Base-by-base conservation (phyloP, 2,113 vertebrate species). In the Tragelaphus strepsiceros region DNA sequence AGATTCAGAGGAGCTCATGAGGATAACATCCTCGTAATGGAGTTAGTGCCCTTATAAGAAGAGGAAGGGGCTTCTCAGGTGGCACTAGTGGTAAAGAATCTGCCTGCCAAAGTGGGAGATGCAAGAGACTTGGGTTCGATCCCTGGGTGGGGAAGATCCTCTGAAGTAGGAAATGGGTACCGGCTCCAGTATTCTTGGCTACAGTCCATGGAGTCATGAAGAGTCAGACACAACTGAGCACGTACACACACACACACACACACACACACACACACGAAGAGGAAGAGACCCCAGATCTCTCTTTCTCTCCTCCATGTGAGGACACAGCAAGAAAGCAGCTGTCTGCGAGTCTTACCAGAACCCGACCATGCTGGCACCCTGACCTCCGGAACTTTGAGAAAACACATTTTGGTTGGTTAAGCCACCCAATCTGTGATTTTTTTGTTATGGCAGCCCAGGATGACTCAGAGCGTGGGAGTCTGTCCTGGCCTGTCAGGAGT, bases 201-300 rank as follows among this genome's bases (percentile, higher is more conserved):
- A 14, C 21, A 43, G 35, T 77, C 71, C 35, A 77, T 14, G 71
- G 67, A 10, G 11, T 77, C 11, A 26, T 35, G 24, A 77, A 77
- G 71, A 39, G 21, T 12, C 11, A 39, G 71, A 77, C 22, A 43
- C 35, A 26, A 24, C 71, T 43, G 71, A 77, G 21, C 21, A 26
- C 5, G 6, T 24, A 22, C 19, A 21, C 19, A 21, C 10, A 0
- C 9, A 0, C 0, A 0, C 9, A 0, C 0, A 5, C 4, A 5
- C 19, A 22, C 3, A 14, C 7, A 22, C 67, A 39, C 35, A 24
- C 35, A 43, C 71, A 74, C 1, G 8, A 64, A 16, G 19, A 90
- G 17, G n/a, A 22, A 22, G 77, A 78, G 56, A 43, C 4, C 2
- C 17, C 16, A 54, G 43, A 28, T n/a, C 15, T 8, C 1, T 10